Evolutionary conservation across 2,888 invertebrate genomes (phyloP).

Genomic region (Oasisia sp.): DNA sequence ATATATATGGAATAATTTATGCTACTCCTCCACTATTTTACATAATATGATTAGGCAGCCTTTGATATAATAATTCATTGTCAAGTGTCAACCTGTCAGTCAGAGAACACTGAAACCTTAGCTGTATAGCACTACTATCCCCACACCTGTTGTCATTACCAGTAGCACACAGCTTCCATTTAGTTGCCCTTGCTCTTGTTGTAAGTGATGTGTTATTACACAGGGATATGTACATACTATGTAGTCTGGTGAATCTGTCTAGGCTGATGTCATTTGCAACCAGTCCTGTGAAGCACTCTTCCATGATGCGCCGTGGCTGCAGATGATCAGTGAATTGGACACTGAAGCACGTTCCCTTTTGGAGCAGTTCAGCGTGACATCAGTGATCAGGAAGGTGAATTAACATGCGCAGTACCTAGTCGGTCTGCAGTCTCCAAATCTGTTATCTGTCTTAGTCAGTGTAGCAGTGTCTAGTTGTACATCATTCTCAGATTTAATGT

Average conservation of each 20-base stretch:
- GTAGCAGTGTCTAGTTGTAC: not conserved
- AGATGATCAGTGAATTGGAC: slow-evolving; percentile 51
- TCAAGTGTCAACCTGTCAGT: no score
- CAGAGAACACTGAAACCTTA: no score
- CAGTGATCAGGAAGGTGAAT: slow-evolving; percentile 50
- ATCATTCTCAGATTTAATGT: not conserved
- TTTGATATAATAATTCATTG: no score
- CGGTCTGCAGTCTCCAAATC: not conserved
- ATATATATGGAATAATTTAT: no score
- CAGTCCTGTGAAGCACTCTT: slow-evolving; percentile 51
- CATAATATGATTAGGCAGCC: no score
- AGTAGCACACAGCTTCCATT: no score
- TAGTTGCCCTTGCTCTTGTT: no score
- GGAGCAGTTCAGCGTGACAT: slow-evolving; percentile 49
- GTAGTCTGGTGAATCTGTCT: not conserved
- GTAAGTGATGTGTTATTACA: no score
- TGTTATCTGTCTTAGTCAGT: not conserved
- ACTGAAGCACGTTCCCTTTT: slow-evolving; percentile 43
- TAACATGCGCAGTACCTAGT: not conserved
- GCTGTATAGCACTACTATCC: no score
- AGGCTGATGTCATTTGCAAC: slow-evolving; percentile 38
- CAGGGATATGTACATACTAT: not conserved
- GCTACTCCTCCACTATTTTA: no score
- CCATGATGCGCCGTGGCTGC: slow-evolving; percentile 51
- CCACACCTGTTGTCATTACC: no score